phyloP scores from a whole-genome alignment of 2,888 invertebrate genomes.

The Dyspetes luteomarginatus region DNA sequence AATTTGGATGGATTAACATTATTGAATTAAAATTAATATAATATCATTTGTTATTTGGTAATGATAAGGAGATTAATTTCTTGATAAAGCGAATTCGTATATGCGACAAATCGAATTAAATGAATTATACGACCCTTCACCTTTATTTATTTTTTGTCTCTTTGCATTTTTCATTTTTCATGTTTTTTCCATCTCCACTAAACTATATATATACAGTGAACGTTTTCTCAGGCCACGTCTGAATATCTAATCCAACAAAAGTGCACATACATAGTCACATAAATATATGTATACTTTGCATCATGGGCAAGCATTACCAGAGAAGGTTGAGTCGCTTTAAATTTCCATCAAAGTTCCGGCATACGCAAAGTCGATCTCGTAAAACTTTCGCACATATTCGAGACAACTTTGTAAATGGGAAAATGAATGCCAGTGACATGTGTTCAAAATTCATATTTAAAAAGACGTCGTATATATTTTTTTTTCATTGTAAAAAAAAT shows the following conservation, averaged over 20 bases:
- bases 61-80: too few relatives aligned
- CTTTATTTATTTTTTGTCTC: not conserved
- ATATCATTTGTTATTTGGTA: too few relatives aligned
- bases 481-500: too few relatives aligned
- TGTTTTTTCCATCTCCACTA: not conserved
- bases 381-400: not conserved
- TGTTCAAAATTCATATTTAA: not conserved
- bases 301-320: not conserved
- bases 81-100: not conserved
- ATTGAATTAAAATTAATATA: too few relatives aligned
- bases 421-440: conserved; percentile 1
- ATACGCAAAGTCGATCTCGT: conserved; percentile 25
- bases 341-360: conserved; percentile 35
- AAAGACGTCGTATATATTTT: not conserved
- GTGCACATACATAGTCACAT: conserved; percentile 22
- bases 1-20: too few relatives aligned
- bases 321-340: conserved; percentile 34
- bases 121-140: not conserved
- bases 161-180: conserved; percentile 17
- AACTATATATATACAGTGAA: not conserved
- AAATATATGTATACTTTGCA: not conserved
- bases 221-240: conserved; percentile 14
- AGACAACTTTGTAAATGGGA: not conserved
- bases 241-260: conserved; percentile 60
- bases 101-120: not conserved